Evolutionary conservation across 2,113 vertebrate species (phyloP).

Genomic region (Phainopepla nitens): DNA sequence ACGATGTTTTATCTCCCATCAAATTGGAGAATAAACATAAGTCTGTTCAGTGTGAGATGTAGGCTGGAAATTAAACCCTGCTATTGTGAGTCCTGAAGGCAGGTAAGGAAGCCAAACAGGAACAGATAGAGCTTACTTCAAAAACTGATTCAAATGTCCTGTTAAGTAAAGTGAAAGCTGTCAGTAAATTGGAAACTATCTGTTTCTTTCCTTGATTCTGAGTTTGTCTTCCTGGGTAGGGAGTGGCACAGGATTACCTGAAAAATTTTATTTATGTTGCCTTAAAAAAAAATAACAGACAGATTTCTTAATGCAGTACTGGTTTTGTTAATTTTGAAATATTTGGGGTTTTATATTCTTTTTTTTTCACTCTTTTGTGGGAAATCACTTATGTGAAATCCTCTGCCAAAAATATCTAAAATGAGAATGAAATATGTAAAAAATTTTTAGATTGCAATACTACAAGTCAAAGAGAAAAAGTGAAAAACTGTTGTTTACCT

Average conservation of each 20-base stretch:
- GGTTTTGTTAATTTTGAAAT: neutral
- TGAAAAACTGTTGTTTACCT: neutral
- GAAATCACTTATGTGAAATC: neutral
- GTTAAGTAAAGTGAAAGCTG: neutral
- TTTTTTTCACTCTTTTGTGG: neutral
- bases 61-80: conserved; percentile 32
- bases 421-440: neutral
- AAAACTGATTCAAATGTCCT: neutral
- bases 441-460: neutral
- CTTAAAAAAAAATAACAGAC: neutral
- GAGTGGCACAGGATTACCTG: neutral
- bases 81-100: neutral
- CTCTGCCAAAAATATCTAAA: neutral
- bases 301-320: neutral
- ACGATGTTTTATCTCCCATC: neutral
- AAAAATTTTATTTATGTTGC: neutral
- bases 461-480: neutral
- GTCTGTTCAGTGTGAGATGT: neutral
- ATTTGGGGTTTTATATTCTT: neutral
- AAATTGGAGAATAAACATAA: neutral
- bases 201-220: neutral
- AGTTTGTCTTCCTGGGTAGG: neutral
- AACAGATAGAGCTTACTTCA: neutral
- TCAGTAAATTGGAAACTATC: neutral
- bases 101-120: neutral